These are phyloP conservation scores for Acromyrmex echinatior DNA, from an alignment of 1,140 invertebrate genomes.

Conservation along the genomic window DNA sequence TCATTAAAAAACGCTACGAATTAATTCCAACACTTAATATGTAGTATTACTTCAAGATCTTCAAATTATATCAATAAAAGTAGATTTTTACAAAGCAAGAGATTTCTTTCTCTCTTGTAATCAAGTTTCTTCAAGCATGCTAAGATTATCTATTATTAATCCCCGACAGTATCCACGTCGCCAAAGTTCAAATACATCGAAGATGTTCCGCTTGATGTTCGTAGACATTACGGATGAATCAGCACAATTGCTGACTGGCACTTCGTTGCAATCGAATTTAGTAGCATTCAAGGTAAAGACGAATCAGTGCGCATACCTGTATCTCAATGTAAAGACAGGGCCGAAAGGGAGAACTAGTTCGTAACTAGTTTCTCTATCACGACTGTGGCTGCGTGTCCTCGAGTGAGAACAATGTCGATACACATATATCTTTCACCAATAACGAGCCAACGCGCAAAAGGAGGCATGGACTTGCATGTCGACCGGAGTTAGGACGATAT, in stretches of 20 bases:
- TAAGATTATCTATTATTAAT: slow-evolving; percentile 36
- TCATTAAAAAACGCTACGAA: too few species aligned
- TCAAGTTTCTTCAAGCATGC: neutral
- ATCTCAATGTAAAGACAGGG: slow-evolving; percentile 67
- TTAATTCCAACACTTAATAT: too few species aligned
- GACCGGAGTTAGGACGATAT: slow-evolving; percentile 74
- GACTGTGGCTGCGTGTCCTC: slow-evolving; percentile 65
- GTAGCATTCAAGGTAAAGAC: slow-evolving; percentile 20
- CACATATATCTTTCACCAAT: slow-evolving; percentile 63
- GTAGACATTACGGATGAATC: slow-evolving; percentile 34
- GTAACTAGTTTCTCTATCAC: slow-evolving; percentile 80
- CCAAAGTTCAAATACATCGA: slow-evolving; percentile 26
- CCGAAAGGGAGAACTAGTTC: slow-evolving; percentile 78
- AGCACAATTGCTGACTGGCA: slow-evolving; percentile 33
- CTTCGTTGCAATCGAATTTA: slow-evolving; percentile 44
- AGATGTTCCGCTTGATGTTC: slow-evolving; percentile 2
- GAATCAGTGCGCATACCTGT: slow-evolving; percentile 32
- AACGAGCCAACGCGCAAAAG: slow-evolving; percentile 36
- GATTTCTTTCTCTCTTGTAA: neutral
- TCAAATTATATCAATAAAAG: neutral
- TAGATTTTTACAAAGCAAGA: neutral
- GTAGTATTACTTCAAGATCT: neutral
- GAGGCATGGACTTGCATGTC: slow-evolving; percentile 60
- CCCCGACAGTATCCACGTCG: slow-evolving; percentile 12
- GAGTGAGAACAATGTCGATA: slow-evolving; percentile 72